Evolutionary conservation across 2,113 vertebrate genomes (phyloP).

Genomic region (Eretmochelys imbricata): DNA sequence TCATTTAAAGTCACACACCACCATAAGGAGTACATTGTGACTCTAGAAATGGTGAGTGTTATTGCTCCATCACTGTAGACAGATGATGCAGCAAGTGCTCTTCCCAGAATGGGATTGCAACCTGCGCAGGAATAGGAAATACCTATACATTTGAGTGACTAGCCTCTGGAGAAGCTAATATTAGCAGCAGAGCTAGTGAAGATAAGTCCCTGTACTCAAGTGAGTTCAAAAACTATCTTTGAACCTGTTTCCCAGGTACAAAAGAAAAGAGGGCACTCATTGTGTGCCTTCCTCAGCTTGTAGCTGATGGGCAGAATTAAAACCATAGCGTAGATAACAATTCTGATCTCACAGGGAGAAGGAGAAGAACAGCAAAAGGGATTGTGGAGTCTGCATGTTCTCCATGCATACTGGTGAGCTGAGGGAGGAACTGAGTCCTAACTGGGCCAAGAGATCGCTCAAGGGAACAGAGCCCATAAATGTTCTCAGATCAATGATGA

Average conservation of each 20-base stretch:
- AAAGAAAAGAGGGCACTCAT: not conserved
- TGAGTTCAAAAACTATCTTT: not conserved
- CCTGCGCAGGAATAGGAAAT: no score
- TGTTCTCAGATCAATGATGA: not conserved
- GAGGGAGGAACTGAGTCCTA: no score
- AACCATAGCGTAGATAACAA: fast-evolving
- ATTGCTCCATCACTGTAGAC: no score
- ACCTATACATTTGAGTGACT: no score
- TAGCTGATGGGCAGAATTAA: not conserved
- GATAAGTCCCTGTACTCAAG: not conserved
- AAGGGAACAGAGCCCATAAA: not conserved
- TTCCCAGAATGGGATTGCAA: no score
- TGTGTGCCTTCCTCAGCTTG: not conserved
- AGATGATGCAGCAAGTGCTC: no score
- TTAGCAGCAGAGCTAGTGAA: no score
- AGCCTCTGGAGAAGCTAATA: no score
- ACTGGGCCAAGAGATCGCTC: not conserved
- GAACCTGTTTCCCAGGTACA: not conserved
- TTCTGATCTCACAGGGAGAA: not conserved
- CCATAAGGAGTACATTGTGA: no score
- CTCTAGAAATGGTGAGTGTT: no score
- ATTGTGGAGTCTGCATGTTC: not conserved
- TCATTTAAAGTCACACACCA: no score
- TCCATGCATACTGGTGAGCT: no score
- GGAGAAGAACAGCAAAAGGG: not conserved